Evolutionary conservation across 2,113 vertebrate genomes (phyloP).

Genomic region (Aspiorhynchus laticeps): DNA sequence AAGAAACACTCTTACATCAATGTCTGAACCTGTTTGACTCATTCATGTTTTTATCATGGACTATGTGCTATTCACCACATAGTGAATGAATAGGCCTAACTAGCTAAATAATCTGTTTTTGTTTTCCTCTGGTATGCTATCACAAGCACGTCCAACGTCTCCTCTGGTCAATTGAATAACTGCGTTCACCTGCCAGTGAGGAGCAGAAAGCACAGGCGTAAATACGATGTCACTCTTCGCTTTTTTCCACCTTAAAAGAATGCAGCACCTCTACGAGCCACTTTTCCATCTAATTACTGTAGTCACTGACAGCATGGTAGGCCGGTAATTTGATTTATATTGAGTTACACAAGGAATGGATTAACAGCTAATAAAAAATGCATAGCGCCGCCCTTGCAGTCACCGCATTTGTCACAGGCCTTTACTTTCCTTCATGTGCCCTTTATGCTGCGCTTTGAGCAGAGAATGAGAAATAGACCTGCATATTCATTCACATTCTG

Average conservation of each 20-base stretch:
- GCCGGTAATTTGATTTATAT: constrained; percentile 63
- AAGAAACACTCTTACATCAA: neutral
- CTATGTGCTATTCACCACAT: too few species aligned
- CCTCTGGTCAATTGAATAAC: neutral
- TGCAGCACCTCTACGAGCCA: constrained; percentile 9
- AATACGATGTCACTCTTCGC: constrained; percentile 48
- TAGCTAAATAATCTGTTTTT: constrained; percentile 8
- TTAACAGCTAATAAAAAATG: constrained; percentile 60
- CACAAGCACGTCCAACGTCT: neutral
- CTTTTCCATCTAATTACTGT: constrained; percentile 57
- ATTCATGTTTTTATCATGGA: too few species aligned
- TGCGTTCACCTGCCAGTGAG: constrained; percentile 12
- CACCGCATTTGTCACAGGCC: constrained; percentile 35
- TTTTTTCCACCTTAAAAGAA: constrained; percentile 37
- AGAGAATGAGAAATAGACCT: constrained; percentile 17
- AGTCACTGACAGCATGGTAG: constrained; percentile 57
- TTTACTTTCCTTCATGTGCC: constrained; percentile 53
- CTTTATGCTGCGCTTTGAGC: constrained; percentile 19
- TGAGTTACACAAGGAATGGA: constrained; percentile 61
- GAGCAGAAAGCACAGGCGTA: constrained; percentile 17
- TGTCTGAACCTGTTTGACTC: too few species aligned
- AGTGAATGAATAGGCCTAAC: neutral
- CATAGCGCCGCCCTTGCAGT: constrained; percentile 46
- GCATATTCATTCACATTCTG: constrained; percentile 19
- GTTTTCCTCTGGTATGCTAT: neutral